These are phyloP conservation scores for Tribolium madens DNA, from an alignment of 1,140 invertebrate species.

Conservation along the genomic window DNA sequence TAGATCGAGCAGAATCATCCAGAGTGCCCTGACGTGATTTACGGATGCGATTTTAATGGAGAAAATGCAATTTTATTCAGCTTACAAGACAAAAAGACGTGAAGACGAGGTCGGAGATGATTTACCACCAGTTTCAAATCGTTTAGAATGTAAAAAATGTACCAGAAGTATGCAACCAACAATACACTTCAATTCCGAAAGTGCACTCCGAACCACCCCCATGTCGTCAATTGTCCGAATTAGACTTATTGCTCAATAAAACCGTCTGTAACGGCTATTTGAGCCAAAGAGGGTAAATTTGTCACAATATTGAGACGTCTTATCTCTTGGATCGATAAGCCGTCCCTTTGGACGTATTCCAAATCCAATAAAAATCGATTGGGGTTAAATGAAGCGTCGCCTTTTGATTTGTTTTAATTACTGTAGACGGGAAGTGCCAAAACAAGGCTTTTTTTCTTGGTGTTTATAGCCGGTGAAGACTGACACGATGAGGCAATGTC, in stretches of 20 bases:
- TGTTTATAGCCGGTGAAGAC: neutral
- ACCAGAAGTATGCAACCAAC: neutral
- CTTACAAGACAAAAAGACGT: neutral
- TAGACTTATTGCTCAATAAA: neutral
- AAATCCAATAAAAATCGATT: slow-evolving; percentile 11
- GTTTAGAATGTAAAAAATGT: too few species aligned
- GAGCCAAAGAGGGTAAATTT: neutral
- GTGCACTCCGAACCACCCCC: neutral
- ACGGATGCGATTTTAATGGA: slow-evolving; percentile 24
- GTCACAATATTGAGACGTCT: slow-evolving; percentile 13
- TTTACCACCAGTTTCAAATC: neutral
- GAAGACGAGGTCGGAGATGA: neutral
- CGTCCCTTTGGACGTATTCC: neutral
- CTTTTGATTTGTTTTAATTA: slow-evolving; percentile 17
- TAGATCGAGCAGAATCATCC: neutral
- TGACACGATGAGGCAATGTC: slow-evolving; percentile 26
- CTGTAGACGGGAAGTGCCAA: neutral
- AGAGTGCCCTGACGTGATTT: neutral
- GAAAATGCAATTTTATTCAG: neutral
- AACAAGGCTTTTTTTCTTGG: neutral
- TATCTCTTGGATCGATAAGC: slow-evolving; percentile 15
- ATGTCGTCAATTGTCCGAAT: neutral
- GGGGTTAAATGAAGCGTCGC: neutral
- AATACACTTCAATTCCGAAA: neutral
- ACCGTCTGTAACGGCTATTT: neutral